Base-by-base conservation (phyloP, 2,888 invertebrate genomes). In the Ariolimax columbianus region DNA sequence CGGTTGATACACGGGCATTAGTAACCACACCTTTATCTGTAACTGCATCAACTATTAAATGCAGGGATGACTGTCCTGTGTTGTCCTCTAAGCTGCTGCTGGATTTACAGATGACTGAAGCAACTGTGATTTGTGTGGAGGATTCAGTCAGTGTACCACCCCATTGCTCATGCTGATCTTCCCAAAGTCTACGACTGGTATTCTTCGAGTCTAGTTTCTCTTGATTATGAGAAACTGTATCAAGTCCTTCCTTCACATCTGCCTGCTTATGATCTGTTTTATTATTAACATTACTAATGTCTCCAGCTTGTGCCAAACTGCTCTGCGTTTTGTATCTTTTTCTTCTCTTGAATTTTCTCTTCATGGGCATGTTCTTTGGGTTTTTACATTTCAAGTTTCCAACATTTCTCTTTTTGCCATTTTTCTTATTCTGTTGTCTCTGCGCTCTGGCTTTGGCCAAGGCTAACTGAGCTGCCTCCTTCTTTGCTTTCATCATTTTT, bases 391-490 rank as follows among this genome's bases (percentile, higher is more conserved):
- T 84, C 55, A 78, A 72, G 40, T 81, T 66, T 40, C 43, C 73
- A 33, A 73, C 30, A 36, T 63, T 55, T 40, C 47, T 68, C 36
- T 84, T 73, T 47, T 85, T 82, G 26, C 33, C 30, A 4, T 40
- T 77, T 38, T 77, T 85, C 77, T 73, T 84, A 23, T 84, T 85
- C 36, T 66, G 73, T 40, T 63, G 77, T 59, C 68, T 68, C 72
- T 77, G 82, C 3, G 77, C 70, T 68, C 77, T 82, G n/a, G 85
- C 85, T 66, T 85, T 85, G 14, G 85, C 85, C 38, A 85, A 43
- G 40, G 85, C 85, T 33, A 85, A 51, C 36, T 82, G 77, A 30
- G 85, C 85, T 33, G 85, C 85, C 68, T 85, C 85, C 33, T 66
- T 80, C 73, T 85, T 85, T 3, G 85, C 85, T 55, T 72, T 85